These are phyloP conservation scores for Myathropa florea DNA, from an alignment of 2,888 invertebrate genomes.

Conservation along the genomic window DNA sequence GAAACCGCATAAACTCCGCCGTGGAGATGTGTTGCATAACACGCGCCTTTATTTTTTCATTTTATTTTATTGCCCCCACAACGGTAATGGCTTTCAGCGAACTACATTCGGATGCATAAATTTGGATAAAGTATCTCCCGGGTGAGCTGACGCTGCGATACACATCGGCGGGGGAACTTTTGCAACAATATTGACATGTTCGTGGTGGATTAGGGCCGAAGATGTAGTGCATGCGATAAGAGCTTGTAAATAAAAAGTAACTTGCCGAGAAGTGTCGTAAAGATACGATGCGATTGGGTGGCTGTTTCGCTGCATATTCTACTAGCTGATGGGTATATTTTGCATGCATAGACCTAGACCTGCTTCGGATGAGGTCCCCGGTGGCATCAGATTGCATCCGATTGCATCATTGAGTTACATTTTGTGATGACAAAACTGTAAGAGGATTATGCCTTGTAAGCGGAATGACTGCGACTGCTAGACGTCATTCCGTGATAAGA, in stretches of 20 bases:
- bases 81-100: conserved; percentile 7
- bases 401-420: background rate
- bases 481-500: background rate
- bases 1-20: background rate
- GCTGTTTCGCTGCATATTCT: background rate
- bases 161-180: background rate
- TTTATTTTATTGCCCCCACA: background rate
- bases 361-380: background rate
- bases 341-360: conserved; percentile 1
- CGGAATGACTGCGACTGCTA: background rate
- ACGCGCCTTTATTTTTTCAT: background rate
- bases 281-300: background rate
- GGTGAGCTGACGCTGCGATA: background rate
- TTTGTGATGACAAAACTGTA: background rate
- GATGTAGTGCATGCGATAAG: background rate
- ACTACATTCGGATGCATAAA: conserved; percentile 11
- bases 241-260: no score
- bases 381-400: background rate
- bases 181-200: background rate
- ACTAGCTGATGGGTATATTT: background rate
- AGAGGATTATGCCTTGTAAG: background rate
- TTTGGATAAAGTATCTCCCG: background rate
- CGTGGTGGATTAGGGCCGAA: background rate
- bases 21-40: background rate
- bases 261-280: background rate